Conservation (phyloP, 2,888 invertebrate genomes). For the Listrodromus nycthemerus region DNA sequence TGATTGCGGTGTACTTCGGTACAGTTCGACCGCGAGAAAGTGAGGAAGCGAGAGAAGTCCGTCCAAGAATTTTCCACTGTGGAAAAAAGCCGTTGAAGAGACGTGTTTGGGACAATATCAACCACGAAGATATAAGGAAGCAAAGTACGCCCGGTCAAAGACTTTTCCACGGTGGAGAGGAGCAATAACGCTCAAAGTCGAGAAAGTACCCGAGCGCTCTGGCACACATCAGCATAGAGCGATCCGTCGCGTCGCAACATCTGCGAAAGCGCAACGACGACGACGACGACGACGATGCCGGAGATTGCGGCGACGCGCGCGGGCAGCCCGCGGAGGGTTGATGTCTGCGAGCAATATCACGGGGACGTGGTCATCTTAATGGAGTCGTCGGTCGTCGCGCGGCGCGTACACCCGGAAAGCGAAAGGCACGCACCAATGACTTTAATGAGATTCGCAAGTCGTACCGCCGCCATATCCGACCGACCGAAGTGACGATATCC, state of each 20-base stretch:
- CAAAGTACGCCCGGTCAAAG: slow-evolving; percentile 10
- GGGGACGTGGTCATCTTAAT: slow-evolving; percentile 84
- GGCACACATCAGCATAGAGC: slow-evolving; percentile 24
- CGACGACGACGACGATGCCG: slow-evolving; percentile 65
- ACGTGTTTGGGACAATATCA: no score
- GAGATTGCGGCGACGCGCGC: slow-evolving; percentile 65
- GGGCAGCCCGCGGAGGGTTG: slow-evolving; percentile 66
- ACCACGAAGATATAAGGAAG: no score
- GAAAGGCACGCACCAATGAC: slow-evolving; percentile 82
- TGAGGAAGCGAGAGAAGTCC: background rate
- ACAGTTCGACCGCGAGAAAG: background rate
- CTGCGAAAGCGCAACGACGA: slow-evolving; percentile 61
- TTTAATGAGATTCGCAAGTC: slow-evolving; percentile 84
- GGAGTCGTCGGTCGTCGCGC: slow-evolving; percentile 77
- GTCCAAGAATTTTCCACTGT: slow-evolving; percentile 1
- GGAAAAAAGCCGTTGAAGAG: no score
- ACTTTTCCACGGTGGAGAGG: background rate
- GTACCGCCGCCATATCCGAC: slow-evolving; percentile 65
- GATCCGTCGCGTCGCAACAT: slow-evolving; percentile 27
- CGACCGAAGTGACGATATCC: slow-evolving; percentile 60
- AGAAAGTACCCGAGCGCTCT: slow-evolving; percentile 34
- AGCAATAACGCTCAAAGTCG: background rate
- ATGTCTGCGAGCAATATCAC: slow-evolving; percentile 82
- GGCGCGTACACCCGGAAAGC: slow-evolving; percentile 76
- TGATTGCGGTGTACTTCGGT: background rate